A percentile compares a stretch with the other conserved stretches of the same genome.
These are phyloP conservation scores for Agriotes lineatus DNA, from an alignment of 2,888 invertebrate genomes.

Conservation along the genomic window DNA sequence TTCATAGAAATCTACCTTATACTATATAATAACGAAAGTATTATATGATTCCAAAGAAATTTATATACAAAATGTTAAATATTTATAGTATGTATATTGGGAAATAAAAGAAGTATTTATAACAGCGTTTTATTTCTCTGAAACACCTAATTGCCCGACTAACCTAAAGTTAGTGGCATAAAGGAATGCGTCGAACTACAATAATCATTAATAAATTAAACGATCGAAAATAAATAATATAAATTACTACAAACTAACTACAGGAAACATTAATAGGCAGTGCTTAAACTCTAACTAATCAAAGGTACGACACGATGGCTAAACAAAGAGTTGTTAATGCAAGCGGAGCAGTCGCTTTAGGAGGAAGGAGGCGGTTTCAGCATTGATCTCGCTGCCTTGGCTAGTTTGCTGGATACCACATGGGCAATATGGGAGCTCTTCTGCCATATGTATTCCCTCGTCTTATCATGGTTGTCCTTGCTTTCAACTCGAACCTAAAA, in stretches of 20 bases:
- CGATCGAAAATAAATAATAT: background rate
- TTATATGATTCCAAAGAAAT: conserved; percentile 45
- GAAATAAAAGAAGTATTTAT: conserved; percentile 40
- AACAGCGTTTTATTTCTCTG: conserved; percentile 2
- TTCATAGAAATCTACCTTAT: conserved; percentile 27
- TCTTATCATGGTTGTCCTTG: conserved; percentile 84
- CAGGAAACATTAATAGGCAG: background rate
- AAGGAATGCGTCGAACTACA: background rate
- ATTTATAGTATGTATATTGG: conserved; percentile 43
- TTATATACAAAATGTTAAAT: conserved; percentile 44
- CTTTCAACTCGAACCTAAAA: conserved; percentile 85
- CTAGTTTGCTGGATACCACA: conserved; percentile 84
- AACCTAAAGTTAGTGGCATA: background rate
- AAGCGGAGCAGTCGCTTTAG: background rate
- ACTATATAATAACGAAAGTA: conserved; percentile 38
- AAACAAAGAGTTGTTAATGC: background rate
- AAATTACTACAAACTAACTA: background rate
- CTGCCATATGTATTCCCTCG: conserved; percentile 86
- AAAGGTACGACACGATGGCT: background rate
- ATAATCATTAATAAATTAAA: background rate
- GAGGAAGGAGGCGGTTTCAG: conserved; percentile 67
- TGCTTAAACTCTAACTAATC: background rate
- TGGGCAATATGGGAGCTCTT: conserved; percentile 87
- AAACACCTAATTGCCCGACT: background rate
- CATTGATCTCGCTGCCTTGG: conserved; percentile 73